Evolutionary conservation across 2,113 vertebrate species (phyloP).

Genomic region (Corydoras maculifer): DNA sequence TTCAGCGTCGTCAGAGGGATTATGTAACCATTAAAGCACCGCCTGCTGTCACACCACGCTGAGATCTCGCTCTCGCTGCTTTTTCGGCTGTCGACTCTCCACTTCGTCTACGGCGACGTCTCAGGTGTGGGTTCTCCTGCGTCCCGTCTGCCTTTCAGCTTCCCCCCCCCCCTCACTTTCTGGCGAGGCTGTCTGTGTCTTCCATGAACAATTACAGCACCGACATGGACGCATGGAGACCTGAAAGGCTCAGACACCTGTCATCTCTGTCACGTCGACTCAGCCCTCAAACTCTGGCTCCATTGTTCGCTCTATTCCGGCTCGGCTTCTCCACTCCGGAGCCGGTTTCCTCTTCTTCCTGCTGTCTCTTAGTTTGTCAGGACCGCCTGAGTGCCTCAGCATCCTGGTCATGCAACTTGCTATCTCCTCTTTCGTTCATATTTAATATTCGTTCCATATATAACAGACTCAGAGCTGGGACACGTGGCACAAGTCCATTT

Average conservation of each 20-base stretch:
- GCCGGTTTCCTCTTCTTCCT: too few species aligned
- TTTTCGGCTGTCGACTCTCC: slow-evolving; percentile 8
- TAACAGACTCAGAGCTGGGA: too few species aligned
- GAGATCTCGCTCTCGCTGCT: slow-evolving; percentile 45
- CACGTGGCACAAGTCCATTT: too few species aligned
- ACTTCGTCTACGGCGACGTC: slow-evolving; percentile 31
- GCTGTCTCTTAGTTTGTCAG: too few species aligned
- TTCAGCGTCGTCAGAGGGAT: slow-evolving; percentile 25
- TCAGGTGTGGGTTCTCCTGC: slow-evolving; percentile 43
- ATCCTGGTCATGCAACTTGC: too few species aligned
- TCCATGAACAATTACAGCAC: slow-evolving; percentile 64
- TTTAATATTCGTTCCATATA: too few species aligned
- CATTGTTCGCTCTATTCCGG: background rate
- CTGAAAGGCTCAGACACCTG: slow-evolving; percentile 57
- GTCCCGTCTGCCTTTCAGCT: slow-evolving; percentile 25
- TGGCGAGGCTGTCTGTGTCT: slow-evolving; percentile 52
- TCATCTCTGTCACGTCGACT: slow-evolving; percentile 42
- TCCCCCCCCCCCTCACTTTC: slow-evolving; percentile 18
- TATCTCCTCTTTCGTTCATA: too few species aligned
- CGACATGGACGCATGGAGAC: slow-evolving; percentile 37
- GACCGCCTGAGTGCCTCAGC: too few species aligned
- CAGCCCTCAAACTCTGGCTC: background rate
- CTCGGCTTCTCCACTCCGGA: background rate
- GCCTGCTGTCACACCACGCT: slow-evolving; percentile 36
- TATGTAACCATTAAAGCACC: slow-evolving; percentile 34